A percentile compares a stretch with the other conserved stretches of the same genome.
These are phyloP conservation scores for Eleutherodactylus coqui DNA, from an alignment of 2,797 vertebrate species.

Conservation along the genomic window DNA sequence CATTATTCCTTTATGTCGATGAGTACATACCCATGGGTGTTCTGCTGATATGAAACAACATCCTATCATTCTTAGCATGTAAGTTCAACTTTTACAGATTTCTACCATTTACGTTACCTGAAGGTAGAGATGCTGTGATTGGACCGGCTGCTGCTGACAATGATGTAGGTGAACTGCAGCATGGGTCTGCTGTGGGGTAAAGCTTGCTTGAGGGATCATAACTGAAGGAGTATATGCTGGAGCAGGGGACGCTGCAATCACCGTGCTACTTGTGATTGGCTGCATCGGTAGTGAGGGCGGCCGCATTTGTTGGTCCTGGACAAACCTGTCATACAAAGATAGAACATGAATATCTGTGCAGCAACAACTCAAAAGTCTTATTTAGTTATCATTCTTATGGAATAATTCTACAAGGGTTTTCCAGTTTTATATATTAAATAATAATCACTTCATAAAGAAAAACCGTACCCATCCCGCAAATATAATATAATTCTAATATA, in stretches of 20 bases:
- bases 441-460: too few species aligned
- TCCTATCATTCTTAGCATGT: too few species aligned
- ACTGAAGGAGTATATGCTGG: conserved; percentile 78
- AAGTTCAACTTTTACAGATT: too few species aligned
- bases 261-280: conserved; percentile 76
- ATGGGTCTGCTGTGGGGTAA: conserved; percentile 76
- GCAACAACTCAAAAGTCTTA: too few species aligned
- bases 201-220: conserved; percentile 77
- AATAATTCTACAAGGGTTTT: too few species aligned
- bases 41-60: background rate
- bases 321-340: conserved; percentile 76
- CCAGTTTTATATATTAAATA: too few species aligned
- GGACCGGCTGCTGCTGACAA: conserved; percentile 77
- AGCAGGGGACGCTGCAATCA: conserved; percentile 75
- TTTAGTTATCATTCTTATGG: too few species aligned
- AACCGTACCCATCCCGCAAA: too few species aligned
- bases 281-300: conserved; percentile 75
- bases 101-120: conserved; percentile 71
- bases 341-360: conserved; percentile 14
- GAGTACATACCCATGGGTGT: background rate
- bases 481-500: too few species aligned
- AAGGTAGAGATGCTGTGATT: conserved; percentile 82
- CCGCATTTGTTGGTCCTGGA: conserved; percentile 81
- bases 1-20: too few species aligned
- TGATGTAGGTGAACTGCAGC: conserved; percentile 72